Percentiles rank a stretch among this genome's conserved stretches.
Conservation (phyloP, 2,797 vertebrate species). For the Melanogrammus aeglefinus region DNA sequence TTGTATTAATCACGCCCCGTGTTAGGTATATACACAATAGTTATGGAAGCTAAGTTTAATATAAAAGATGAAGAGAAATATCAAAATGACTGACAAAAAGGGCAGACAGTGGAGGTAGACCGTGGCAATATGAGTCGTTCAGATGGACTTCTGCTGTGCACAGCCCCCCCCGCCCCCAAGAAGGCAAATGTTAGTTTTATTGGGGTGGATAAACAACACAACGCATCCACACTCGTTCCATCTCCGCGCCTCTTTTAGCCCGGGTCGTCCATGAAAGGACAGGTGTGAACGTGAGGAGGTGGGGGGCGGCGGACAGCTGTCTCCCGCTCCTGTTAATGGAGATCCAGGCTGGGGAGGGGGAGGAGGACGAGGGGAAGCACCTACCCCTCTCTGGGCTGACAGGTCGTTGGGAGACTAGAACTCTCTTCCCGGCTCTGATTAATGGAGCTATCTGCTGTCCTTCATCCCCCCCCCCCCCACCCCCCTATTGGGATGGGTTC, state of each 20-base stretch:
- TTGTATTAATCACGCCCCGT: no score
- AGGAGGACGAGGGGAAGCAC: background rate
- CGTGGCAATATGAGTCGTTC: background rate
- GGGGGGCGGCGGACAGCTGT: constrained; percentile 48
- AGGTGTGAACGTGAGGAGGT: constrained; percentile 61
- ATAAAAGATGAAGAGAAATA: background rate
- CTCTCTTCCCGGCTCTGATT: constrained; percentile 68
- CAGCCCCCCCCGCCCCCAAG: background rate
- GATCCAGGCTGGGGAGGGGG: constrained; percentile 19
- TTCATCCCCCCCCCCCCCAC: background rate
- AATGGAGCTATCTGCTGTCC: constrained; percentile 61
- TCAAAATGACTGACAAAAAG: background rate
- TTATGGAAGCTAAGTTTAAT: background rate
- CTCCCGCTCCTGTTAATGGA: constrained; percentile 62
- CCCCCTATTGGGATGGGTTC: constrained; percentile 33
- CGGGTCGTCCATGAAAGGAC: constrained; percentile 34
- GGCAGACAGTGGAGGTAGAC: background rate
- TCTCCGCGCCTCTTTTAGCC: constrained; percentile 17
- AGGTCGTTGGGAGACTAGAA: constrained; percentile 59
- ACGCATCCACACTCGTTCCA: constrained; percentile 24
- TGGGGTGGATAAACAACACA: constrained; percentile 33
- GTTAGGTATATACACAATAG: no score
- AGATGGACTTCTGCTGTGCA: background rate
- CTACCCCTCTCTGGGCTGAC: constrained; percentile 38
- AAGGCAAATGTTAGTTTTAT: constrained; percentile 37